Base-by-base conservation (phyloP, 2,888 invertebrate species). In the Limenitis arthemis region DNA sequence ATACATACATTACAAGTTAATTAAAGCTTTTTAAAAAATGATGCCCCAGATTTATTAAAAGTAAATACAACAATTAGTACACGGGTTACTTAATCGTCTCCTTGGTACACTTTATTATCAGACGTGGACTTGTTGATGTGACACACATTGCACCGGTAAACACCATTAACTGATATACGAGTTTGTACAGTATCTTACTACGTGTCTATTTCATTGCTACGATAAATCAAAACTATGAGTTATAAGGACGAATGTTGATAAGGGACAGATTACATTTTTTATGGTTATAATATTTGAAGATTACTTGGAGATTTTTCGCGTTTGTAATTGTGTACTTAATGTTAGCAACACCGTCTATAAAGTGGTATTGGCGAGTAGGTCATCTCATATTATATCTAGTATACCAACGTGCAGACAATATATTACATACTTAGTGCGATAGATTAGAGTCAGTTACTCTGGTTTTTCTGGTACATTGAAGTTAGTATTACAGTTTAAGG, bases 61-160 rank as follows among this genome's bases (percentile, higher is more conserved):
- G 20, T 41, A 29, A 9, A 32, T 9, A 49, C 36, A 38, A 31
- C 28, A 31, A 44, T 44, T 37, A 8, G 28, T 42, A 52, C 30
- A 42, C 40, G 30, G 70, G 73, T 81, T 79, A 77, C 78, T 75
- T 79, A 79, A 81, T 75, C 66, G 75, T 77, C 76, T 73, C 85
- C 85, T 84, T 85, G 84, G 70, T 79, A 79, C 77, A 79, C 72
- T 79, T 83, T 76, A 75, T 75, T 83, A 85, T 84, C 83, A 75
- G 72, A 61, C 74, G 72, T 75, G 76, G 77, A 31, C 44, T 39
- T 79, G 79, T 79, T 77, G 75, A 77, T 79, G 74, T 72, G 80
- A 81, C 82, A 81, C 63, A 82, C 75, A 77, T 83, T 73, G 71
- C 69, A 68, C 62, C 68, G 60, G 77, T 74, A 77, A 79, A 80